phyloP scores from a whole-genome alignment of 2,113 vertebrate species.

The Ochotona princeps region DNA sequence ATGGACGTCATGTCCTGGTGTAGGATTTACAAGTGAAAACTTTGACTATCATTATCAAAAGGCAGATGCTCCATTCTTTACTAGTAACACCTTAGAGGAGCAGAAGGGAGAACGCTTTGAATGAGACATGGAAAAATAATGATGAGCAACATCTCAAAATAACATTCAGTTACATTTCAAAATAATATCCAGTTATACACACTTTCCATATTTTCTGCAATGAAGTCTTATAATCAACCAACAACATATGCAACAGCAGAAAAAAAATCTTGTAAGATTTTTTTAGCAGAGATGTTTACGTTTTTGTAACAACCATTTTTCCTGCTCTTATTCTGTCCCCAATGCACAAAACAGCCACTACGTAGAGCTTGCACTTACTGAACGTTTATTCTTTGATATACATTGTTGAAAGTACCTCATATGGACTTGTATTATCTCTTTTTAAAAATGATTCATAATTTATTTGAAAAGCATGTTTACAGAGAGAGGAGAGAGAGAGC shows the following conservation, averaged over 20 bases:
- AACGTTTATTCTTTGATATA: background rate
- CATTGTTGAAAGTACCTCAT: background rate
- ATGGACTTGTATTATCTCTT: background rate
- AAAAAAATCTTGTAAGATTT: background rate
- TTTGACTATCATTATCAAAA: background rate
- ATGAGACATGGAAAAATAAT: background rate
- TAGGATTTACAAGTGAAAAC: background rate
- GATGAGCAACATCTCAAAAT: background rate
- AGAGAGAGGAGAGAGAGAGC: no score
- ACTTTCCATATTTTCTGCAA: background rate
- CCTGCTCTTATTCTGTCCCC: background rate
- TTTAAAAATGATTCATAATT: no score
- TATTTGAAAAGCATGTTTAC: no score
- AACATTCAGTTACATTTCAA: background rate
- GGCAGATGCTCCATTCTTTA: conserved; percentile 10
- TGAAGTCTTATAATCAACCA: background rate
- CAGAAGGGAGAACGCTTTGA: background rate
- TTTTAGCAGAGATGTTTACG: background rate
- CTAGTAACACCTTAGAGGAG: background rate
- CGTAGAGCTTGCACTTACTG: background rate
- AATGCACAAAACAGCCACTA: background rate
- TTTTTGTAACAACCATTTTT: background rate
- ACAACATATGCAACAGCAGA: background rate
- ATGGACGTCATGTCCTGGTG: background rate
- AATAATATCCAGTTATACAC: background rate